Conservation (phyloP, 1,140 invertebrate species). For the Coenobita brevimanus region DNA sequence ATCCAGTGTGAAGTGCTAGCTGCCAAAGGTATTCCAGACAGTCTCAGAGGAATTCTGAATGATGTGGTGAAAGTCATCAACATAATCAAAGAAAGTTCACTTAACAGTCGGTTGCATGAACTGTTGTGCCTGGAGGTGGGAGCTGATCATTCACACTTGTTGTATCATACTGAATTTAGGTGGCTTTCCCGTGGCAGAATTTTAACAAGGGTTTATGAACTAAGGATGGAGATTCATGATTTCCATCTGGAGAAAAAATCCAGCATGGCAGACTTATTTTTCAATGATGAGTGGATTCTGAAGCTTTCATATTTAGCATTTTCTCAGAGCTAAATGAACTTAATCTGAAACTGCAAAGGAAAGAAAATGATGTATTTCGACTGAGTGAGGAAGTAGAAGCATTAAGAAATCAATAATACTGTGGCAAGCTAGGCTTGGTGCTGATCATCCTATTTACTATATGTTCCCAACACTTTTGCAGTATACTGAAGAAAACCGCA, state of each 20-base stretch:
- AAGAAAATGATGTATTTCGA: conserved; percentile 18
- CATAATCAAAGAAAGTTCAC: background rate
- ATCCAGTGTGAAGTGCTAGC: background rate
- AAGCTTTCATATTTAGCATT: conserved; percentile 29
- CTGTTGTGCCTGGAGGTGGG: background rate
- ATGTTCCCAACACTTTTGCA: no score
- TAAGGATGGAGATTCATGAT: background rate
- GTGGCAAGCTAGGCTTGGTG: background rate
- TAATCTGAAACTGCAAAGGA: conserved; percentile 23
- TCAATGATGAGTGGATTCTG: conserved; percentile 9
- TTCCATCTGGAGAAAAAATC: background rate
- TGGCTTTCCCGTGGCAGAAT: no score
- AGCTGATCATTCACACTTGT: background rate
- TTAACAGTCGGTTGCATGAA: background rate
- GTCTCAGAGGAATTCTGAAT: background rate
- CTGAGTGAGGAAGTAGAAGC: background rate
- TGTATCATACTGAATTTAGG: background rate
- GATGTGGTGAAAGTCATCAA: no score
- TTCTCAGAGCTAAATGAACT: conserved; percentile 24
- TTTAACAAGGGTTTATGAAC: no score
- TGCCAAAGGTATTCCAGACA: conserved; percentile 21
- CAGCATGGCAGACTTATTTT: no score
- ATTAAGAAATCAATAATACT: background rate
- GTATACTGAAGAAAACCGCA: no score
- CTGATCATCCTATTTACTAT: background rate